These are phyloP conservation scores for Pyrocoelia pectoralis DNA, from an alignment of 2,888 invertebrate genomes.

Conservation along the genomic window DNA sequence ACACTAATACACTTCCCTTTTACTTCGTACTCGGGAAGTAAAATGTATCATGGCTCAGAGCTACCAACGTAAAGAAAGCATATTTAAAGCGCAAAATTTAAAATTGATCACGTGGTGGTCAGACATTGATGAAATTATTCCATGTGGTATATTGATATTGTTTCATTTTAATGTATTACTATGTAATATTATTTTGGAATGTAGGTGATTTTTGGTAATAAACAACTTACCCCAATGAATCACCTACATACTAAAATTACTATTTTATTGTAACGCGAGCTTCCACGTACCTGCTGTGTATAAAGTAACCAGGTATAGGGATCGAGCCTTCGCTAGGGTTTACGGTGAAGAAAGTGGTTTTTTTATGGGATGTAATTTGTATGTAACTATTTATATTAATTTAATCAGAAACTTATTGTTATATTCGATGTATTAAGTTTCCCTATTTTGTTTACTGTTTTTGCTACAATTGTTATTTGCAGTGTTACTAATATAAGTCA, in stretches of 20 bases:
- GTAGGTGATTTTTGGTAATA: conserved; percentile 8
- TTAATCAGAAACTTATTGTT: not conserved
- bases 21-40: no score
- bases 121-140: no score
- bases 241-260: conserved; percentile 10
- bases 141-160: not conserved
- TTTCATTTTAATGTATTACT: not conserved
- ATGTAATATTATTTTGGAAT: conserved; percentile 36
- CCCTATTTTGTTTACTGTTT: no score
- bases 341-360: conserved; percentile 26
- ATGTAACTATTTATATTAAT: not conserved
- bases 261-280: conserved; percentile 36
- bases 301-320: conserved; percentile 45
- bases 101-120: no score
- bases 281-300: conserved; percentile 54
- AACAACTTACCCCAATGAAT: conserved; percentile 2
- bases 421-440: not conserved
- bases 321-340: conserved; percentile 32
- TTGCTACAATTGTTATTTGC: no score
- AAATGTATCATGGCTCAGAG: no score
- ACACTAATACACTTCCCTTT: no score
- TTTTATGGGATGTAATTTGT: conserved; percentile 4
- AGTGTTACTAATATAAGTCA: no score
- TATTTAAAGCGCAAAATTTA: no score
- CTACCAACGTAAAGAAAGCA: no score